Evolutionary conservation across 2,888 invertebrate genomes (phyloP).

Genomic region (Temnothorax unifasciatus): DNA sequence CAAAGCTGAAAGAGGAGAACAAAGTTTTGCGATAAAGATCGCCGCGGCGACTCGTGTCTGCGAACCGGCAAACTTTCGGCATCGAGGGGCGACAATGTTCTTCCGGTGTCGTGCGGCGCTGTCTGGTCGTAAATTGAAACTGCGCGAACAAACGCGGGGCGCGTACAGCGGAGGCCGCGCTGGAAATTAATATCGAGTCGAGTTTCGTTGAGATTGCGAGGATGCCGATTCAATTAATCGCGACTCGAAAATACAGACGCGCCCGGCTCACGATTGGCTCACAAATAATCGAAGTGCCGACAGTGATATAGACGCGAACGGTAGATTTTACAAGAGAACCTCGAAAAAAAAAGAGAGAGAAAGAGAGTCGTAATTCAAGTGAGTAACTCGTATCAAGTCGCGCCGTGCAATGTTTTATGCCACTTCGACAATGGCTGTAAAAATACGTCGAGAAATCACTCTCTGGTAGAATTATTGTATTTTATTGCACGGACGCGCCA

Average conservation of each 20-base stretch:
- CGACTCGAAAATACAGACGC: slow-evolving; percentile 44
- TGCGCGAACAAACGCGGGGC: slow-evolving; percentile 49
- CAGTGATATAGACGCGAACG: slow-evolving; percentile 17
- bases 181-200: slow-evolving; percentile 55
- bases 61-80: slow-evolving; percentile 51
- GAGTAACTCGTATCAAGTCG: slow-evolving; percentile 13
- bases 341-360: not conserved
- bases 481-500: not conserved
- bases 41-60: slow-evolving; percentile 53
- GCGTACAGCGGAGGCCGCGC: slow-evolving; percentile 34
- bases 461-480: not conserved
- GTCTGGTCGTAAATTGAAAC: slow-evolving; percentile 55
- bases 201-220: slow-evolving; percentile 50
- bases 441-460: not conserved
- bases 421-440: not conserved
- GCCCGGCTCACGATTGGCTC: slow-evolving; percentile 30
- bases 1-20: slow-evolving; percentile 51
- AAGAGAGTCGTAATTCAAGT: slow-evolving; percentile 4
- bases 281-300: slow-evolving; percentile 44
- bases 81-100: slow-evolving; percentile 59
- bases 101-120: slow-evolving; percentile 56
- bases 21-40: slow-evolving; percentile 57
- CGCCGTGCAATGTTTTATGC: not conserved
- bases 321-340: slow-evolving; percentile 33
- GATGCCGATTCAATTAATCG: slow-evolving; percentile 52